Conservation (phyloP, 2,797 vertebrate genomes). For the Paramormyrops hopkinsi region DNA sequence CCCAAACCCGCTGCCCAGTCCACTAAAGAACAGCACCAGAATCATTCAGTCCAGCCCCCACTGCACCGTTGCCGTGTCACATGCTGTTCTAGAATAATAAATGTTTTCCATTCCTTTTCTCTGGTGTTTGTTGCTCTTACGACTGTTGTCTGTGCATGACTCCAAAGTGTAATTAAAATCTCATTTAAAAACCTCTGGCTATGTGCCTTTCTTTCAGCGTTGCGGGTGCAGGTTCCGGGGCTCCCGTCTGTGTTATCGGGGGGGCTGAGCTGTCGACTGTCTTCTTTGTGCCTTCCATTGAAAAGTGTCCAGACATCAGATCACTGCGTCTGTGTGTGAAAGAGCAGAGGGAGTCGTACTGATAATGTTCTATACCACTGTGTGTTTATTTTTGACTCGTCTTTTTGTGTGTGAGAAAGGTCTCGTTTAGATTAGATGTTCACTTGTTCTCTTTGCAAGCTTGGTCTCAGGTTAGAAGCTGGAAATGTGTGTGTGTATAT, state of each 20-base stretch:
- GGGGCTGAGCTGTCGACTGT: neutral
- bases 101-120: neutral
- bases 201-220: neutral
- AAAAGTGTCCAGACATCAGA: neutral
- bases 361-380: neutral
- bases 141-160: neutral
- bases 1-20: neutral
- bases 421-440: neutral
- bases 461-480: neutral
- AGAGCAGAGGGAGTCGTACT: neutral
- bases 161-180: neutral
- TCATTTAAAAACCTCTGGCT: neutral
- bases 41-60: neutral
- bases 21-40: neutral
- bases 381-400: neutral
- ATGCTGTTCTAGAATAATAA: neutral
- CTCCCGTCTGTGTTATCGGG: neutral
- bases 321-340: slow-evolving; percentile 1
- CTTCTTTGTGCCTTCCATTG: neutral
- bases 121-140: neutral
- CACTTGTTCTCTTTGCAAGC: neutral
- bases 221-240: neutral
- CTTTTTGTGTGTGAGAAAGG: neutral
- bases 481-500: neutral
- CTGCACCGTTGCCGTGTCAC: neutral